Evolutionary conservation across 2,113 vertebrate species (phyloP), one percentile per base, ranked within the genome.

Genomic region (Morone saxatilis): DNA sequence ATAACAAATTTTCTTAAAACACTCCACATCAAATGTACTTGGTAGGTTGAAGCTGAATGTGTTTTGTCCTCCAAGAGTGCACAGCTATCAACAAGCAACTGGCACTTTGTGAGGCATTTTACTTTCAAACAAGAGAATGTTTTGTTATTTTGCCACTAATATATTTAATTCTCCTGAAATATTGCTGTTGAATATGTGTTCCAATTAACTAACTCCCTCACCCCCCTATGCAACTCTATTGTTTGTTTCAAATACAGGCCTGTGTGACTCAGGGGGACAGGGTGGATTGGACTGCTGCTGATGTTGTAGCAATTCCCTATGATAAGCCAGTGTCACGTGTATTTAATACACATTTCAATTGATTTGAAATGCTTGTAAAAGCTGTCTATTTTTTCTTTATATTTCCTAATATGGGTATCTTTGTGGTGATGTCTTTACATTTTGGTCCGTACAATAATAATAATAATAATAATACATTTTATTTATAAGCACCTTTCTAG

Each of bases 201-300:
- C 75, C 80, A 91, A 92, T 91, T 87, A 89, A 65, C 65, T 7
- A 77, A 79, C 69, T 87, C 69, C 70, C 62, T 81, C 50, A 25
- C 78, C 38, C 75, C 75, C 65, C 71, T 68, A 20, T 76, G 66
- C 67, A 62, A 79, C 70, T 80, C 71, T 61, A 84, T 80, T 83
- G 81, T 91, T 88, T 85, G 71, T 85, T 81, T 86, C 69, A 86
- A 66, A 84, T 72, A 40, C 59, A 78, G 75, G 77, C 45, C 25
- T 81, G 11, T 59, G 66, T 73, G 62, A 76, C 87, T 88, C 79
- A 43, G 59, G 87, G 85, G 81, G 72, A 77, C 62, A 60, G 11
- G 56, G 62, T 31, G 47, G 78, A 74, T 65, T 50, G 47, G 60
- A 54, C 36, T 6, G 19, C 20, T 51, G 17, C 40, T 56, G 68